Percentiles rank a stretch among this genome's conserved stretches.
These are phyloP conservation scores for Netelia melanura DNA, from an alignment of 2,888 invertebrate genomes.

Conservation along the genomic window DNA sequence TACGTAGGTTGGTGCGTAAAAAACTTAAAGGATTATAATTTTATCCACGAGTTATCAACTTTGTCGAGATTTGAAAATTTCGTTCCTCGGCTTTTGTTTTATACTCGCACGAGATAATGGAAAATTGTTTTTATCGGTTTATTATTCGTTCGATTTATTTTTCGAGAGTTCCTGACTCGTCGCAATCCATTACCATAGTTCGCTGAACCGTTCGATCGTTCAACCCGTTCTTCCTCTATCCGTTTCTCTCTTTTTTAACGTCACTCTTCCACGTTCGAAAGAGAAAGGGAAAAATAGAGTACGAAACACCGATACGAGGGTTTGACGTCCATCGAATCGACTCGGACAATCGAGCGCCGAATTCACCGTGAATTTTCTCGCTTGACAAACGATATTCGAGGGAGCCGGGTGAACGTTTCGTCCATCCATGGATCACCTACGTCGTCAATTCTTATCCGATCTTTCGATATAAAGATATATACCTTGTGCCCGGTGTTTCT, in stretches of 20 bases:
- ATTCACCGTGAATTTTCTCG: constrained; percentile 6
- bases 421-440: background rate
- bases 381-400: constrained; percentile 9
- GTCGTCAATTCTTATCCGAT: constrained; percentile 1
- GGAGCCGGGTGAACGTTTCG: background rate
- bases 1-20: constrained; percentile 27
- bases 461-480: constrained; percentile 7
- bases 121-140: constrained; percentile 1
- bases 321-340: background rate
- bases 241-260: background rate
- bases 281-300: background rate
- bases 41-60: no score
- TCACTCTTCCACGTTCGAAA: no score
- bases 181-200: background rate
- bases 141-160: background rate
- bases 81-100: background rate
- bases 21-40: background rate
- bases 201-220: background rate
- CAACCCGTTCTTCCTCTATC: background rate
- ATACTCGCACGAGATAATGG: background rate
- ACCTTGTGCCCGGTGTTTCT: background rate
- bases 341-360: constrained; percentile 1
- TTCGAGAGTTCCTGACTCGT: background rate
- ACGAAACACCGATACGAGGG: background rate
- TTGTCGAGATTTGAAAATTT: constrained; percentile 24